These are phyloP conservation scores for Cheilosia grossa DNA, from an alignment of 2,888 invertebrate species.

Conservation along the genomic window DNA sequence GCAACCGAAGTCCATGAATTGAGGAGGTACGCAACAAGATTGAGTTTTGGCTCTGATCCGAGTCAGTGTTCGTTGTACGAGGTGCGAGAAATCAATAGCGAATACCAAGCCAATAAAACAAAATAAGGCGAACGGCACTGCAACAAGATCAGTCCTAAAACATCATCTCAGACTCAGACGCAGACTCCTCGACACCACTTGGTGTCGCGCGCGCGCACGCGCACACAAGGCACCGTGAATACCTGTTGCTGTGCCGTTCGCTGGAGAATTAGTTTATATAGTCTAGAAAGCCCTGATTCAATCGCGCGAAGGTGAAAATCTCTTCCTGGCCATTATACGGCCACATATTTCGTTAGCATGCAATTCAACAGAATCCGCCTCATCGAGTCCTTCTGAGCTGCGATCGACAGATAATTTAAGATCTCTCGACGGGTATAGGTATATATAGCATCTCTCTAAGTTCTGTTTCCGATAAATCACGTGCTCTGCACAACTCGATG, in stretches of 20 bases:
- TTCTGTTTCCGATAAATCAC: constrained; percentile 73
- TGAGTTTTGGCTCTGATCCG: constrained; percentile 58
- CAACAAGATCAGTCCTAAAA: constrained; percentile 34
- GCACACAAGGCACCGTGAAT: constrained; percentile 6
- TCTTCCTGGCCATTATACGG: constrained; percentile 69
- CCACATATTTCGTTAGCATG: constrained; percentile 67
- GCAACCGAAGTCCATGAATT: constrained; percentile 50
- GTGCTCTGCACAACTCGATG: constrained; percentile 57
- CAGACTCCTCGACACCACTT: constrained; percentile 31
- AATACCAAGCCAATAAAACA: constrained; percentile 59
- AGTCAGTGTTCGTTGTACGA: constrained; percentile 41
- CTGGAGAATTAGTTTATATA: constrained; percentile 52
- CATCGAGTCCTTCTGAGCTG: constrained; percentile 62
- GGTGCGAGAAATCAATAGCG: constrained; percentile 69
- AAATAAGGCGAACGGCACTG: constrained; percentile 43
- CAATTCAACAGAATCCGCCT: constrained; percentile 69
- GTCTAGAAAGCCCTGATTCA: constrained; percentile 61
- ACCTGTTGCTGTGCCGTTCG: constrained; percentile 46
- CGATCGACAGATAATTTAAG: constrained; percentile 75
- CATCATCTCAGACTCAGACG: constrained; percentile 44
- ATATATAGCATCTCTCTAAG: constrained; percentile 66
- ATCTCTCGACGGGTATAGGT: constrained; percentile 50
- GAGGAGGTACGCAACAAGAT: constrained; percentile 70
- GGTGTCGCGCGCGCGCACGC: neutral
- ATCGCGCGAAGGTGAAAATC: constrained; percentile 63